Percentiles rank a stretch among this genome's conserved stretches.
These are phyloP conservation scores for Solen grandis DNA, from an alignment of 1,140 invertebrate genomes.

Conservation along the genomic window DNA sequence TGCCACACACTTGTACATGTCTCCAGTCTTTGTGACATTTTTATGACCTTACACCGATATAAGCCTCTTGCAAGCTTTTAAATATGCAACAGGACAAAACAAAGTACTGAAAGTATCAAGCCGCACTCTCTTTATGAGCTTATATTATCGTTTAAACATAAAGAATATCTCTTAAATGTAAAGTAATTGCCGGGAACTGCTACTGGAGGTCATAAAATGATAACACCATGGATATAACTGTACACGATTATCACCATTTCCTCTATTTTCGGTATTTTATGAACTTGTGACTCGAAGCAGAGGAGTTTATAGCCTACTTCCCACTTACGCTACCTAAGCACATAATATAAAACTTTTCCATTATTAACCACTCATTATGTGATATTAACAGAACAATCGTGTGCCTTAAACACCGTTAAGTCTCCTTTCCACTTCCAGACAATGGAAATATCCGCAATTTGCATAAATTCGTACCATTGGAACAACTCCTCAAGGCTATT, in stretches of 20 bases:
- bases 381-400: conserved; percentile 36
- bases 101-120: too few relatives aligned
- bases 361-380: conserved; percentile 50
- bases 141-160: too few relatives aligned
- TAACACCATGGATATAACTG: too few relatives aligned
- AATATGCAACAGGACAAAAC: too few relatives aligned
- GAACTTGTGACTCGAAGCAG: neutral
- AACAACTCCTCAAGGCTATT: conserved; percentile 44
- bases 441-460: conserved; percentile 52
- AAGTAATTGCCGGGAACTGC: too few relatives aligned
- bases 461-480: conserved; percentile 54
- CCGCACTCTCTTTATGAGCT: too few relatives aligned
- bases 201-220: too few relatives aligned
- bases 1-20: too few relatives aligned
- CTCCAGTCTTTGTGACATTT: too few relatives aligned
- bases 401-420: conserved; percentile 48
- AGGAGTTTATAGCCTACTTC: neutral
- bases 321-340: neutral
- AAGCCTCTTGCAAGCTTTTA: too few relatives aligned
- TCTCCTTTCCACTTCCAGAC: conserved; percentile 41
- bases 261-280: neutral
- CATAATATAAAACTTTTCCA: conserved; percentile 16
- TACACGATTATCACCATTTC: neutral
- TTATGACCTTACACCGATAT: too few relatives aligned
- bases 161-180: too few relatives aligned